A percentile compares a stretch with the other conserved stretches of the same genome.
phyloP scores from a whole-genome alignment of 2,113 vertebrate genomes.

The Thamnaconus septentrionalis region DNA sequence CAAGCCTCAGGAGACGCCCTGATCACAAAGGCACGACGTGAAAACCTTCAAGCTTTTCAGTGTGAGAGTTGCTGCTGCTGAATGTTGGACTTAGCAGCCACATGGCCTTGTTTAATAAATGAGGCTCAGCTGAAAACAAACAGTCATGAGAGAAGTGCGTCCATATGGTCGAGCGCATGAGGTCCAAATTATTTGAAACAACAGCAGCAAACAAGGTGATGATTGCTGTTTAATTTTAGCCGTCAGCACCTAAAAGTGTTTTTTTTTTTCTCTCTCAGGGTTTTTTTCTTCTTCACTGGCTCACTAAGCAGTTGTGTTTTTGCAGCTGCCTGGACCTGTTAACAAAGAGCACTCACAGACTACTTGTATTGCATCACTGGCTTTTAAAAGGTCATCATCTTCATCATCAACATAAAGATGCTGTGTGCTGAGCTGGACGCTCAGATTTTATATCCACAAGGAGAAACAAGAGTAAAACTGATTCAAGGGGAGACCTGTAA shows the following conservation, averaged over 20 bases:
- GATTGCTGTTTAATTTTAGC: conserved; percentile 13
- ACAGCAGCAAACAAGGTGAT: conserved; percentile 4
- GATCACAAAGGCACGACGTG: conserved; percentile 32
- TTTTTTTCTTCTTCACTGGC: neutral
- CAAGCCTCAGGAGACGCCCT: conserved; percentile 35
- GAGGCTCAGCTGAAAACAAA: conserved; percentile 16
- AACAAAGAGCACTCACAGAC: neutral
- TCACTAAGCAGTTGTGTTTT: neutral
- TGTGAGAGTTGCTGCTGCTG: conserved; percentile 11
- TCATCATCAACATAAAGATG: too few relatives aligned
- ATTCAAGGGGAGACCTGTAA: too few relatives aligned
- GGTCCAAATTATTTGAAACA: conserved; percentile 5
- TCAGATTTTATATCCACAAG: too few relatives aligned
- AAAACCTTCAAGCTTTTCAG: conserved; percentile 16
- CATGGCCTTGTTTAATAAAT: conserved; percentile 15
- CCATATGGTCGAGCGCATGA: conserved; percentile 9
- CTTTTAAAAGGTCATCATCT: neutral
- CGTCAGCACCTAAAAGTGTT: neutral
- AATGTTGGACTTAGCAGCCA: conserved; percentile 41
- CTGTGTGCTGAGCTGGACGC: too few relatives aligned
- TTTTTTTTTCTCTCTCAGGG: neutral
- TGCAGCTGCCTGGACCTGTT: too few relatives aligned
- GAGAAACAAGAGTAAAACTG: too few relatives aligned
- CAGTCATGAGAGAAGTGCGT: neutral
- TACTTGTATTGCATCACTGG: neutral